Base-by-base conservation (phyloP, 2,797 vertebrate species). In the Botia kubotai region DNA sequence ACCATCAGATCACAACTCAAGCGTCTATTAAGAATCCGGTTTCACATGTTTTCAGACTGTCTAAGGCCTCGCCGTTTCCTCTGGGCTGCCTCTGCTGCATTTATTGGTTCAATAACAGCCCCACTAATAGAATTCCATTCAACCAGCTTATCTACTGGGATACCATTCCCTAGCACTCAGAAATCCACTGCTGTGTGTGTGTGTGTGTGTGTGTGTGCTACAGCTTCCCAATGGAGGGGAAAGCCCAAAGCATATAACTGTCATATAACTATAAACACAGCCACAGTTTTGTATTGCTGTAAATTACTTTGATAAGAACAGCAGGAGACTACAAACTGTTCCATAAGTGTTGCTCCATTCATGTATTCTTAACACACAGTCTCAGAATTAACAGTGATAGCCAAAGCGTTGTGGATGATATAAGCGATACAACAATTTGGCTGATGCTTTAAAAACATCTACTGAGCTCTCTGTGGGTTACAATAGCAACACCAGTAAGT, bases 101-200 rank as follows among this genome's bases (percentile, higher is more conserved):
- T 62, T 62, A 29, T 36, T 29, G 63, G 5, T 17, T 60, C 68
- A 72, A 50, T 72, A 46, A 29, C 63, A 55, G 4, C 48, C 11
- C 23, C 58, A 62, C 58, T 62, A 62, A 62, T 62, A 12, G 23
- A 62, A 62, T 26, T 29, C 58, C 26, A 62, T 62, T 62, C 58
- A 62, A 26, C 4, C 23, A 62, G 21, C 58, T 62, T 26, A 62
- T 62, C 58, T 62, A 29, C 12, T 19, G 14, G 43, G 39, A 48
- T 48, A 36, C 43, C 62, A 62, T 26, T 62, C 21, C 39, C 4
- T 8, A 63, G 16, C 39, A 50, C 72, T 75, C 43, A 6, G 60
- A 75, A 75, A 62, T 21, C 16, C 75, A 46, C 5, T 36, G 29
- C 36, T 46, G 19, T 68, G 75, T 46, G 36, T 43, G 50, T 69